A percentile compares a stretch with the other conserved stretches of the same genome.
These are phyloP conservation scores for Actenoides hombroni DNA, from an alignment of 2,113 vertebrate species.

Conservation along the genomic window DNA sequence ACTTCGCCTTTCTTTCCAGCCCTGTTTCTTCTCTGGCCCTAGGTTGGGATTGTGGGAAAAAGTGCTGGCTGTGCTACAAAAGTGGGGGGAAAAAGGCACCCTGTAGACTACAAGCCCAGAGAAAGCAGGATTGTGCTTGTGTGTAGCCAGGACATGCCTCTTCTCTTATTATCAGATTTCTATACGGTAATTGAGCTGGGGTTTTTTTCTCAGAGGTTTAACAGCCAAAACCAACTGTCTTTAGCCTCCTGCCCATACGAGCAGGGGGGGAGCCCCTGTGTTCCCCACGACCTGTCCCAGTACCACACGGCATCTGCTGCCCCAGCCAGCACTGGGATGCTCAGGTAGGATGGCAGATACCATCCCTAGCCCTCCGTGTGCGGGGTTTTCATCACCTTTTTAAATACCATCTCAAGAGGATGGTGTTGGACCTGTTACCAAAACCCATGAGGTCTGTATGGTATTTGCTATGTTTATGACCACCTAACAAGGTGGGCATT, in stretches of 20 bases:
- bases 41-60: neutral
- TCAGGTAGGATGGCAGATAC: neutral
- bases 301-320: fast-evolving
- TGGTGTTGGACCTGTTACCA: neutral
- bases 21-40: neutral
- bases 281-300: neutral
- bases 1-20: neutral
- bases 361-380: fast-evolving
- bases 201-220: neutral
- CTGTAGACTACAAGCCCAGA: neutral
- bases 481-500: neutral
- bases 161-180: neutral
- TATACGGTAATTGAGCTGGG: neutral
- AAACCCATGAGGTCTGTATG: fast-evolving
- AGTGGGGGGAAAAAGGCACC: neutral
- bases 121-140: neutral
- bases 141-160: neutral
- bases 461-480: neutral
- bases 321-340: fast-evolving
- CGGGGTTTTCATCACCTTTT: neutral
- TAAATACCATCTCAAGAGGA: fast-evolving
- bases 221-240: neutral
- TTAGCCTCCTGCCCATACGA: neutral
- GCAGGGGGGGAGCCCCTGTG: neutral
- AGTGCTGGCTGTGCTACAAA: neutral